Evolutionary conservation across 23 tunicate genomes (phyloP).

Genomic region (Oikopleura vanhoeffeni): DNA sequence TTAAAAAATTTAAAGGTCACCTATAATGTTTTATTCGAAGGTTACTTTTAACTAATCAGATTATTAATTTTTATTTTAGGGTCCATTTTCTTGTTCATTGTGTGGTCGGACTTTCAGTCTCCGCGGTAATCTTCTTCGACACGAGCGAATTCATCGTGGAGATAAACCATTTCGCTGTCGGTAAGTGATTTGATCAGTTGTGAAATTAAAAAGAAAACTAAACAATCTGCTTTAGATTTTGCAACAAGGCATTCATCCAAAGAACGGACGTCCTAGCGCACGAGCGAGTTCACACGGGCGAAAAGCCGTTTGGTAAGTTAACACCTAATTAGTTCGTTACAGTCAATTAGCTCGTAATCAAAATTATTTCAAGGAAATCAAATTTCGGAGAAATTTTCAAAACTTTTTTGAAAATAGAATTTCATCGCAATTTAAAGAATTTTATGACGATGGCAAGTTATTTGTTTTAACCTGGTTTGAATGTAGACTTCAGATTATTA

Average conservation of each 20-base stretch:
- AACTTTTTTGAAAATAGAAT: too few relatives aligned
- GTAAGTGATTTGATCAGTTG: not conserved
- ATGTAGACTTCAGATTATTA: too few relatives aligned
- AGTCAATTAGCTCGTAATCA: not conserved
- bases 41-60: too few relatives aligned
- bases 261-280: constrained; percentile 11
- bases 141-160: constrained; percentile 9
- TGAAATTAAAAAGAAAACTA: not conserved
- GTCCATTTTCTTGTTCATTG: not conserved
- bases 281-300: constrained; percentile 17
- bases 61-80: too few relatives aligned
- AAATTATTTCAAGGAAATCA: too few relatives aligned
- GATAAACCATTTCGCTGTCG: constrained; percentile 10
- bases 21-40: too few relatives aligned
- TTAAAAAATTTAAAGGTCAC: too few relatives aligned
- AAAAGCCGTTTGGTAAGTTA: constrained; percentile 11
- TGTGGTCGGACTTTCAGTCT: constrained; percentile 6
- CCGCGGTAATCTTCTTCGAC: not conserved
- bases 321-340: not conserved
- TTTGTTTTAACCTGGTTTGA: too few relatives aligned
- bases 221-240: not conserved
- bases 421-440: too few relatives aligned
- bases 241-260: constrained; percentile 14
- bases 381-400: too few relatives aligned
- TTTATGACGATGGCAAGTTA: too few relatives aligned